These are phyloP conservation scores for Nomada fabriciana DNA, from an alignment of 2,888 invertebrate species.

Conservation along the genomic window DNA sequence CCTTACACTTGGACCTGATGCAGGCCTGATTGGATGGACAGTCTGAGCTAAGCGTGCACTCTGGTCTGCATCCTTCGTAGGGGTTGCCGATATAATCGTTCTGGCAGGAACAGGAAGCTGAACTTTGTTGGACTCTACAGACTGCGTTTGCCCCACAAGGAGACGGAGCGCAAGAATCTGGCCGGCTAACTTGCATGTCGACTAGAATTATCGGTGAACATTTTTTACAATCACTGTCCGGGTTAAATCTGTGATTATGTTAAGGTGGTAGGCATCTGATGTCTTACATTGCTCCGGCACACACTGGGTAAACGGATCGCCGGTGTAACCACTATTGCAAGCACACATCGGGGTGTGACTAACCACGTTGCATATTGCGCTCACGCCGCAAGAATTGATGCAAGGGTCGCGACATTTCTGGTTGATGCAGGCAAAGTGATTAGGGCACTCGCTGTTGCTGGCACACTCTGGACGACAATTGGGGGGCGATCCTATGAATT, in stretches of 20 bases:
- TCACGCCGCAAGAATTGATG: conserved; percentile 87
- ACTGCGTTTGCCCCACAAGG: conserved; percentile 92
- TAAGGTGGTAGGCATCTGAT: background rate
- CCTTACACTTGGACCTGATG: conserved; percentile 90
- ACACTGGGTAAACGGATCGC: conserved; percentile 89
- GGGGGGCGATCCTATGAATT: conserved; percentile 87
- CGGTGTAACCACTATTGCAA: conserved; percentile 86
- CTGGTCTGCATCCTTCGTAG: conserved; percentile 90
- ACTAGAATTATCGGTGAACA: conserved; percentile 44
- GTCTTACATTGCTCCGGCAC: conserved; percentile 83
- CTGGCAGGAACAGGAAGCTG: conserved; percentile 91
- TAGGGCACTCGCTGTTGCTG: conserved; percentile 91
- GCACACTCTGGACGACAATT: conserved; percentile 92
- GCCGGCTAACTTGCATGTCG: conserved; percentile 49
- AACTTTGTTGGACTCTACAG: conserved; percentile 90
- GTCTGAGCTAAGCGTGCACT: conserved; percentile 91
- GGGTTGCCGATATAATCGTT: conserved; percentile 90
- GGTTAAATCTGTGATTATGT: background rate
- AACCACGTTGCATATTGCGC: conserved; percentile 88
- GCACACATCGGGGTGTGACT: conserved; percentile 88
- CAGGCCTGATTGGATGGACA: conserved; percentile 91
- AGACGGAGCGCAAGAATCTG: conserved; percentile 88
- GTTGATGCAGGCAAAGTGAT: conserved; percentile 90
- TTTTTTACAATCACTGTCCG: background rate
- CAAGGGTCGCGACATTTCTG: conserved; percentile 90